Evolutionary conservation across 2,888 invertebrate genomes (phyloP).

Genomic region (Drosophila leonis): DNA sequence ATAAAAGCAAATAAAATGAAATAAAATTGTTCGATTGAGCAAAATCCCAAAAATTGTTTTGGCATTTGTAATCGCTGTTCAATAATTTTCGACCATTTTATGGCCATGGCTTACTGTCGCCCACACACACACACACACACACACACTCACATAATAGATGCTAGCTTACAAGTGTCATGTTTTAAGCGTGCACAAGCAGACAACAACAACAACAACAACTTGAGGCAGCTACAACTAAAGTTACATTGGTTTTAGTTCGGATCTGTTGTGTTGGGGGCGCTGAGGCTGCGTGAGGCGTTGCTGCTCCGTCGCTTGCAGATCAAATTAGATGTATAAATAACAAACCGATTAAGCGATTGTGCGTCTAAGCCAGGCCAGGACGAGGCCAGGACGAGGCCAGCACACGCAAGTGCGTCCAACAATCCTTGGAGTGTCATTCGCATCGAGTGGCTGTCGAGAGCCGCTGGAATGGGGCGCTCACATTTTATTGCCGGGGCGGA

Average conservation of each 20-base stretch:
- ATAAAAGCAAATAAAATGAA: slow-evolving; percentile 1
- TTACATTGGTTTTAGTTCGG: slow-evolving; percentile 31
- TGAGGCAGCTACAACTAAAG: slow-evolving; percentile 37
- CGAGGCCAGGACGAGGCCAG: background rate
- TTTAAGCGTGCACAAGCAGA: slow-evolving; percentile 47
- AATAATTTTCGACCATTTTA: slow-evolving; percentile 80
- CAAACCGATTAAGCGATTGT: slow-evolving; percentile 81
- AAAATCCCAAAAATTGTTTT: slow-evolving; percentile 56
- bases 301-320: slow-evolving; percentile 71
- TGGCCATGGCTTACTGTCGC: slow-evolving; percentile 65
- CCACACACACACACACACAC: slow-evolving; percentile 10
- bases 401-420: slow-evolving; percentile 47
- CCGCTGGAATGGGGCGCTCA: background rate
- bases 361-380: slow-evolving; percentile 57
- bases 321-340: slow-evolving; percentile 82
- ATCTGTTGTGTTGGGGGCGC: slow-evolving; percentile 18
- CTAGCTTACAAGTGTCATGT: slow-evolving; percentile 80
- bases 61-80: slow-evolving; percentile 78
- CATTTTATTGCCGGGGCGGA: slow-evolving; percentile 78
- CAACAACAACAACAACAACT: slow-evolving; percentile 26
- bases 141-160: slow-evolving; percentile 28
- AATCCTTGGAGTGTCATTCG: slow-evolving; percentile 54
- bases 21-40: slow-evolving; percentile 36
- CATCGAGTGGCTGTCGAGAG: slow-evolving; percentile 13
- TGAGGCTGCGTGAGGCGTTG: slow-evolving; percentile 33